Evolutionary conservation across 2,113 vertebrate species (phyloP), one percentile per base, ranked within the genome.

Genomic region (Chaetodon auriga): DNA sequence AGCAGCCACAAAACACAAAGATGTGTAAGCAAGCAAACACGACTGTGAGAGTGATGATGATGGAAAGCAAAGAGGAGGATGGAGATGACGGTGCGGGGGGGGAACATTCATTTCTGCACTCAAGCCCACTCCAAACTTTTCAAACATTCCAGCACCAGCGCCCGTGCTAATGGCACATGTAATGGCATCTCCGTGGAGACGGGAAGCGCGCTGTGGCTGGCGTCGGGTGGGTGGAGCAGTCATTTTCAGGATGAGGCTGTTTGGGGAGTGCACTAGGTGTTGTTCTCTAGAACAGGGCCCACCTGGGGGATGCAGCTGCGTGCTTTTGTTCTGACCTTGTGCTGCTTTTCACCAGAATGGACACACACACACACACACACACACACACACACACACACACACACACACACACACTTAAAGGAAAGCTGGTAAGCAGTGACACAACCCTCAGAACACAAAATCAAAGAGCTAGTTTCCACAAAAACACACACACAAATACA

Each of bases 321-420:
- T 69, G 63, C 57, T 82, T 87, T 77, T 62, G 77, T 80, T 79
- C 85, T 84, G 83, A 92, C 90, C 89, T 89, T 87, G 75, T 81
- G 73, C 79, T 63, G 66, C 61, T 75, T 64, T 36, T 41, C 35
- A 36, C 54, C 1, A 30, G 30, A 30, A 30, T 30, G 30, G 30
- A 30, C 30, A 30, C 30, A 30, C 30, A 30, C 30, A 30, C 30
- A 30, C 30, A 30, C 30, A 30, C 30, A 30, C 30, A 30, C 30
- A 30, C 30, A 30, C 30, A 30, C 30, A 30, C 30, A 30, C 30
- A 30, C 30, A 30, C 3, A 30, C 30, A 30, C 30, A 30, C 30
- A 30, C 30, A 30, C 30, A 30, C 35, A 60, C 69, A 70, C 73
- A 69, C 46, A 66, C 46, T 75, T 45, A 10, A 62, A 64, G n/a